These are phyloP conservation scores for Danio rerio DNA, from an alignment of 2,113 vertebrate species.

Conservation along the genomic window DNA sequence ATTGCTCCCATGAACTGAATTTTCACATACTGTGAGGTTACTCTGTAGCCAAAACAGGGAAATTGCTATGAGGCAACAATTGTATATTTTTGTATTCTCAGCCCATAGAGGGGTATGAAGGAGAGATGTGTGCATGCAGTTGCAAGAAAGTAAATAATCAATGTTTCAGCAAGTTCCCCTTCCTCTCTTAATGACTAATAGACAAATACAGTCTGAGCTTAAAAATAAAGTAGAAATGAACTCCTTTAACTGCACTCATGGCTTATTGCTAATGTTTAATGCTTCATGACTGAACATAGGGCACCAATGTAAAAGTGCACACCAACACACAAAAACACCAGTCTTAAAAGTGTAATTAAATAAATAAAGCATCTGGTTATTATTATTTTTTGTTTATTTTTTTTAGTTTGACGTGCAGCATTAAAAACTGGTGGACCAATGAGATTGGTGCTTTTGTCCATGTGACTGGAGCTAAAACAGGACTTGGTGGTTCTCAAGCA, in stretches of 20 bases:
- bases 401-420: too few species aligned
- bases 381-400: too few species aligned
- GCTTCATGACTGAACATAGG: too few species aligned
- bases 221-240: neutral
- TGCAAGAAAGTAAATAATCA: neutral
- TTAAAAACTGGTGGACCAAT: too few species aligned
- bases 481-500: too few species aligned
- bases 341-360: too few species aligned
- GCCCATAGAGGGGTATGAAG: neutral
- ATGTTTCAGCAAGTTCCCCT: neutral
- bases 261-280: too few species aligned
- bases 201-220: neutral
- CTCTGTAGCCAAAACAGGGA: neutral
- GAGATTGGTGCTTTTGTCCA: too few species aligned
- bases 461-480: too few species aligned
- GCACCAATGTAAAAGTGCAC: too few species aligned
- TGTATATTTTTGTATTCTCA: neutral
- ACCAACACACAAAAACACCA: too few species aligned
- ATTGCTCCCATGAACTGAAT: neutral
- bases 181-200: constrained; percentile 5
- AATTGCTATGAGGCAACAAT: neutral
- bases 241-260: neutral
- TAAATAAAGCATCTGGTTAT: too few species aligned
- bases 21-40: neutral
- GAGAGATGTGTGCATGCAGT: neutral